A percentile compares a stretch with the other conserved stretches of the same genome.
These are phyloP conservation scores for Pterocles orientalis DNA, from an alignment of 2,113 vertebrate species.

Conservation along the genomic window DNA sequence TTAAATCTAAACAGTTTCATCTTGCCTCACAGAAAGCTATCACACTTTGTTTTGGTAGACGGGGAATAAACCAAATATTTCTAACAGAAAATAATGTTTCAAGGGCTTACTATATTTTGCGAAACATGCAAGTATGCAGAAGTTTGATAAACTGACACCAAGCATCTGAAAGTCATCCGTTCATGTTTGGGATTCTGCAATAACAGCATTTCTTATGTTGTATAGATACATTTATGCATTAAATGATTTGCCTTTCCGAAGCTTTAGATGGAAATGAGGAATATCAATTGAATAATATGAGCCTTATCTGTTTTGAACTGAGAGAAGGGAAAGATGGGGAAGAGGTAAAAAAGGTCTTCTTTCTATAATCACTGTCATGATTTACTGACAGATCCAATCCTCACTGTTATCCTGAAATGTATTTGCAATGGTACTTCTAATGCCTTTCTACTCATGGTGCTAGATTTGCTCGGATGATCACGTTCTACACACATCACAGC, in stretches of 20 bases:
- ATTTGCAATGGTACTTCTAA: not conserved
- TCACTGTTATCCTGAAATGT: not conserved
- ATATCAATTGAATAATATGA: not conserved
- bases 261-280: not conserved
- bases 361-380: not conserved
- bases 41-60: not conserved
- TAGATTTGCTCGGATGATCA: not conserved
- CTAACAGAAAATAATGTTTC: not conserved
- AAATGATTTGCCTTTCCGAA: not conserved
- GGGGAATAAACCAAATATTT: not conserved
- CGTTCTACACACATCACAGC: constrained; percentile 87
- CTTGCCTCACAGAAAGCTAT: not conserved
- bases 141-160: not conserved
- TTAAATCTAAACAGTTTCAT: not conserved
- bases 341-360: not conserved
- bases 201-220: not conserved
- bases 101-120: not conserved
- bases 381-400: not conserved
- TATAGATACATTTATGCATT: not conserved
- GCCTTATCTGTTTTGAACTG: not conserved
- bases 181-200: not conserved
- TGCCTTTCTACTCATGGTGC: not conserved
- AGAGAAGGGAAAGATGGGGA: not conserved
- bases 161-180: not conserved
- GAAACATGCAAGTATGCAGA: not conserved